phyloP scores from a whole-genome alignment of 2,888 invertebrate species.

The Rhaphigaster nebulosa region DNA sequence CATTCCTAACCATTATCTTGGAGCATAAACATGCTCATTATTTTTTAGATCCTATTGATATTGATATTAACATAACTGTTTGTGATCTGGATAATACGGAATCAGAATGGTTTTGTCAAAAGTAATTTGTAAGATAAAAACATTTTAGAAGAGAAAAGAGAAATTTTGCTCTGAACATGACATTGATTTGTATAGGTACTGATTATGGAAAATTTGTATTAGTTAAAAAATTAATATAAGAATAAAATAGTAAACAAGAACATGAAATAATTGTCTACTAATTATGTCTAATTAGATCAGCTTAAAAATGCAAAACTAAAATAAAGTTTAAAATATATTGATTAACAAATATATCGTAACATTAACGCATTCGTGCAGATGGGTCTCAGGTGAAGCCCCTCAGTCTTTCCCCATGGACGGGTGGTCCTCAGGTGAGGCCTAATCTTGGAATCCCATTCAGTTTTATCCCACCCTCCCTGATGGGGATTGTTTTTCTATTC shows the following conservation, averaged over 20 bases:
- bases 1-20: background rate
- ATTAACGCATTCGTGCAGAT: no score
- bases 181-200: background rate
- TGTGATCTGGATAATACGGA: background rate
- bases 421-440: no score
- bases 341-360: background rate
- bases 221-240: no score
- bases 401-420: no score
- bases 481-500: no score
- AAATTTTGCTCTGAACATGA: background rate
- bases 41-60: background rate
- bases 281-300: background rate
- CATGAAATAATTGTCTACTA: background rate
- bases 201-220: background rate
- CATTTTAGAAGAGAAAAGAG: background rate
- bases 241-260: background rate
- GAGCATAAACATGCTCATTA: background rate
- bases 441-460: no score
- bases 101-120: background rate
- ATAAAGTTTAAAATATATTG: background rate
- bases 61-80: background rate
- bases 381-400: no score
- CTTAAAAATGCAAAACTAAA: background rate
- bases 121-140: background rate
- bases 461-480: no score